Conservation (phyloP, 2,797 vertebrate species). For the Melanotaenia trifasciata region DNA sequence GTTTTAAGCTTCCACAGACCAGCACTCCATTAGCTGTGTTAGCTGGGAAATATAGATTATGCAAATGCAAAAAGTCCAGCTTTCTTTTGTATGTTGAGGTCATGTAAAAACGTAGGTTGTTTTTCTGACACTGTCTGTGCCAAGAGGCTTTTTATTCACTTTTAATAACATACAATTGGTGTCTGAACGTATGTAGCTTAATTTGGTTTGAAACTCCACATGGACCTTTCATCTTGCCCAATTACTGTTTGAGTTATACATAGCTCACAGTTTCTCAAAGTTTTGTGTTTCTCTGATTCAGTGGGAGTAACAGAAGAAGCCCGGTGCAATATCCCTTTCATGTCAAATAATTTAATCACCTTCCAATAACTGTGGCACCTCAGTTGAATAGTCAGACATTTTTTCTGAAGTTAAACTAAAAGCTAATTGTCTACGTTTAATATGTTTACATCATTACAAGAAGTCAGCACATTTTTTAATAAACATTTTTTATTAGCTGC, state of each 20-base stretch:
- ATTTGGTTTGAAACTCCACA: not conserved
- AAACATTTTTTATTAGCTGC: too few relatives aligned
- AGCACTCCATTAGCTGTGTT: constrained; percentile 2
- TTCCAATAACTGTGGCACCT: not conserved
- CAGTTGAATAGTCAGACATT: not conserved
- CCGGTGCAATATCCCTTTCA: not conserved
- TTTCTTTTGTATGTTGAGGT: constrained; percentile 4
- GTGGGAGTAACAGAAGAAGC: not conserved
- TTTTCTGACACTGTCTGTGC: not conserved
- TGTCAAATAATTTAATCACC: not conserved
- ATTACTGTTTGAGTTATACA: not conserved
- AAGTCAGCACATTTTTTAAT: too few relatives aligned
- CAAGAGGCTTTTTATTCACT: constrained; percentile 17
- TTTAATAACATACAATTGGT: constrained; percentile 16
- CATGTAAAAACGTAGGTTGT: not conserved
- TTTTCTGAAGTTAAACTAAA: not conserved
- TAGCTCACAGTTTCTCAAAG: not conserved
- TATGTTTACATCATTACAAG: too few relatives aligned
- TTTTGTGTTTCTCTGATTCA: not conserved
- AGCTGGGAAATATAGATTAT: constrained; percentile 3
- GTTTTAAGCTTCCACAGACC: constrained; percentile 32
- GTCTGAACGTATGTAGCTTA: constrained; percentile 2
- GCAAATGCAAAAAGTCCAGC: not conserved
- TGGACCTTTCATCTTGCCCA: not conserved
- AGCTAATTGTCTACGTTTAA: too few relatives aligned